Percentiles rank a stretch among this genome's conserved stretches.
Conservation (phyloP, 2,888 invertebrate genomes). For the Eupithecia dodoneata region DNA sequence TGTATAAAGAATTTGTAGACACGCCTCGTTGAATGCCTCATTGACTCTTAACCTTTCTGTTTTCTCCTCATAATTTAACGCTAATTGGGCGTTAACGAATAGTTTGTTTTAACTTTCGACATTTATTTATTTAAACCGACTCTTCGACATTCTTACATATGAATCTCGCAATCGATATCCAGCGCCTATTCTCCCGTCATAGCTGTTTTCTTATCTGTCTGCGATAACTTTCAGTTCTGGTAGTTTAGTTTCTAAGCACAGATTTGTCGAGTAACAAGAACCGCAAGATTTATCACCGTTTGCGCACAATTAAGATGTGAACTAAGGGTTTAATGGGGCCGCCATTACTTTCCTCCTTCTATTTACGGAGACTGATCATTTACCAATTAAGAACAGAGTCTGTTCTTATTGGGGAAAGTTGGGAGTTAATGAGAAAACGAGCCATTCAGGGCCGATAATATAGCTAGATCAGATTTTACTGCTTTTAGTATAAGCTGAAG, state of each 20-base stretch:
- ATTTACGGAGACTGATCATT: constrained; percentile 38
- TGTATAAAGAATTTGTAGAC: constrained; percentile 52
- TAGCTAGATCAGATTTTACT: background rate
- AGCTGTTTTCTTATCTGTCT: constrained; percentile 8
- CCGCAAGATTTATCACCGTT: constrained; percentile 35
- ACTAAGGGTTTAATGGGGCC: constrained; percentile 29
- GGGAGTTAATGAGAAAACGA: constrained; percentile 34
- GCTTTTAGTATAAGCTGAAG: background rate
- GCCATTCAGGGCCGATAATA: background rate
- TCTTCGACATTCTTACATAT: constrained; percentile 6
- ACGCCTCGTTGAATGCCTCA: constrained; percentile 45
- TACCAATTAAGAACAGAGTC: constrained; percentile 38
- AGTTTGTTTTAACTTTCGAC: constrained; percentile 34
- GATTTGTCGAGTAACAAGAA: constrained; percentile 20
- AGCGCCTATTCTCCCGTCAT: background rate
- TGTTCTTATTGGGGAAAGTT: constrained; percentile 23
- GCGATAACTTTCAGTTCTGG: constrained; percentile 14
- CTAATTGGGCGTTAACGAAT: constrained; percentile 39
- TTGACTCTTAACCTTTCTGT: constrained; percentile 46
- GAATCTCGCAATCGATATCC: constrained; percentile 3
- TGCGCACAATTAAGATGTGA: constrained; percentile 36
- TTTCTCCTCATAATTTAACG: constrained; percentile 46
- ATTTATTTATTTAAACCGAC: constrained; percentile 31
- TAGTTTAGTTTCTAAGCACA: constrained; percentile 16
- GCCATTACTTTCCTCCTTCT: constrained; percentile 35